These are phyloP conservation scores for Pseudomyrmex dendroicus DNA, from an alignment of 1,140 invertebrate genomes.

Conservation along the genomic window DNA sequence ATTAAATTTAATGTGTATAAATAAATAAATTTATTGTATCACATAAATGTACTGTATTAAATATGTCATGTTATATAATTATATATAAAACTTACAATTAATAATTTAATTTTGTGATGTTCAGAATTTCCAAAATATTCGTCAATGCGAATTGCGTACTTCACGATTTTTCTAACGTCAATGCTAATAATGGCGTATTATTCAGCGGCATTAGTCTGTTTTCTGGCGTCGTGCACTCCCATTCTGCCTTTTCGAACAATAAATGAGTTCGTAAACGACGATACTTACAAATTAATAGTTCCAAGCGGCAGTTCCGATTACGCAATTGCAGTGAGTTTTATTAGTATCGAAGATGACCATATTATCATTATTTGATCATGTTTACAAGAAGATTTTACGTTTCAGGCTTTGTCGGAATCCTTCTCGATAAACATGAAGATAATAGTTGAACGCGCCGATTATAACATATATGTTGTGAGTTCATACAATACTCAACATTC, in stretches of 20 bases:
- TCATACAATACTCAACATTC: not conserved
- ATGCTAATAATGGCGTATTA: slow-evolving; percentile 51
- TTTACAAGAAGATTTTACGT: no score
- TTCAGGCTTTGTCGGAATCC: no score
- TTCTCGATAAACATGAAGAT: no score
- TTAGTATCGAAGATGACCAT: no score
- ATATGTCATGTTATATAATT: no score
- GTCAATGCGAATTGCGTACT: slow-evolving; percentile 59
- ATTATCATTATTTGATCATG: no score
- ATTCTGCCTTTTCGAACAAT: slow-evolving; percentile 67
- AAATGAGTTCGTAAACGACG: slow-evolving; percentile 64
- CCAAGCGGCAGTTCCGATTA: no score
- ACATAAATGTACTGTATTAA: no score
- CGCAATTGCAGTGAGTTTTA: slow-evolving; percentile 55
- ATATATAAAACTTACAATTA: not conserved
- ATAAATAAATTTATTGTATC: no score
- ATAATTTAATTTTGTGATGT: not conserved
- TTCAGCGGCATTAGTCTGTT: slow-evolving; percentile 70
- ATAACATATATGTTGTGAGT: slow-evolving; percentile 57
- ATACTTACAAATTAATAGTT: slow-evolving; percentile 64
- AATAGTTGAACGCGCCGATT: slow-evolving; percentile 35
- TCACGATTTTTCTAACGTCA: slow-evolving; percentile 43
- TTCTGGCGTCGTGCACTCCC: slow-evolving; percentile 55
- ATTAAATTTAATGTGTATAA: no score
- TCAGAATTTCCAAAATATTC: slow-evolving; percentile 55